Base-by-base conservation (phyloP, 2,888 invertebrate genomes). In the Tetanocera ferruginea region DNA sequence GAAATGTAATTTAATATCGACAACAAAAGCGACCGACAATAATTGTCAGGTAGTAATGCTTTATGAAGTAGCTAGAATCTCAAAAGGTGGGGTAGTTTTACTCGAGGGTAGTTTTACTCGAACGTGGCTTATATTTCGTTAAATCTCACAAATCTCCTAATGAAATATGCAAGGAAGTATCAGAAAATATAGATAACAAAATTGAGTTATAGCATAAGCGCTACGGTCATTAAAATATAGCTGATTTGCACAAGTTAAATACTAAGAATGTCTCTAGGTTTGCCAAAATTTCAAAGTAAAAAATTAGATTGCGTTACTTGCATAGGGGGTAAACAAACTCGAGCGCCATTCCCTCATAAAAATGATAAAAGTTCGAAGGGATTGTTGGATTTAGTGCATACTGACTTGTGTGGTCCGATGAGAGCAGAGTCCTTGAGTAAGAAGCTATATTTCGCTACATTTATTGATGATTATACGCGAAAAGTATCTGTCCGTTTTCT, bases 191-290 rank as follows among this genome's bases (percentile, higher is more conserved):
- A 69, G 37, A 49, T 43, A 71, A 62, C 34, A 43, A 62, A 19
- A 70, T 76, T 52, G 79, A 74, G 64, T 31, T 43, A 19, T 76
- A 78, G 80, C 80, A 80, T 62, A 76, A 51, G 34, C 64, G 76
- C 28, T 78, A 67, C 52, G 76, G 80, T 17, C 78, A 78, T 66
- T 75, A 49, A 72, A 78, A 43, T 64, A 51, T 49, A 28, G 34
- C 19, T 77, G 57, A 55, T 62, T 77, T 70, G 11, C 37, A 52
- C 25, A n/a, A 43, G 14, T 49, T 9, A 14, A 6, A 49, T 49
- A 14, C 49, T 49, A 49, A 49, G 49, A 49, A 49, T 49, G 49
- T 6, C 14, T 6, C 49, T 9, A 49, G 49, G 49, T 6, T 49
- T 49, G 49, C 49, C 49, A 49, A 9, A 9, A 49, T 9, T 49